phyloP scores from a whole-genome alignment of 2,888 invertebrate species.

The Zeuzera pyrina region DNA sequence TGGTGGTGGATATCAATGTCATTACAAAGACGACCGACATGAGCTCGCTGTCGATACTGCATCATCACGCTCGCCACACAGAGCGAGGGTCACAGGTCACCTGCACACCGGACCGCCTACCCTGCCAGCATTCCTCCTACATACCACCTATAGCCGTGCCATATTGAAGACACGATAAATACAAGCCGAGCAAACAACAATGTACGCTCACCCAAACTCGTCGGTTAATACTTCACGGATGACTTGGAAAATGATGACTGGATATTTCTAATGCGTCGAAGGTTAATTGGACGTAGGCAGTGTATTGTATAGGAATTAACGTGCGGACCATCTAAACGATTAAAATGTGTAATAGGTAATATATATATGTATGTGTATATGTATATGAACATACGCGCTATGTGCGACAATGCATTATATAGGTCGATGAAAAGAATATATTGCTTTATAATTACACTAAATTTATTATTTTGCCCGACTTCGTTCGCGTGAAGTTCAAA shows the following conservation, averaged over 20 bases:
- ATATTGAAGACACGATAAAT: conserved; percentile 13
- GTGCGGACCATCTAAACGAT: conserved; percentile 35
- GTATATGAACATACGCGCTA: too few relatives aligned
- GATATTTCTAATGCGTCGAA: conserved; percentile 59
- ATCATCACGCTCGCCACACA: conserved; percentile 47
- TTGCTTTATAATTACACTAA: not conserved
- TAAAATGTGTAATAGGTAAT: too few relatives aligned
- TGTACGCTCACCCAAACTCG: conserved; percentile 16
- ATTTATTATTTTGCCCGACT: too few relatives aligned
- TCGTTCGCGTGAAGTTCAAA: too few relatives aligned
- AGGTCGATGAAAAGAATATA: too few relatives aligned
- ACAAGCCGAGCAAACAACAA: conserved; percentile 13
- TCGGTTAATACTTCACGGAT: conserved; percentile 31
- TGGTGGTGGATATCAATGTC: too few relatives aligned
- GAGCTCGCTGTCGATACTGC: conserved; percentile 36
- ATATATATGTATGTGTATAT: too few relatives aligned
- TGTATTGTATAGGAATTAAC: conserved; percentile 59
- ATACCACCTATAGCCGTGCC: conserved; percentile 26
- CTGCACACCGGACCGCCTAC: conserved; percentile 48
- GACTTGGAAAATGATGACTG: conserved; percentile 56
- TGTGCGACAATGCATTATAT: too few relatives aligned
- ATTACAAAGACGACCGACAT: too few relatives aligned
- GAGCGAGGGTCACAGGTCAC: conserved; percentile 54
- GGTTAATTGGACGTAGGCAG: conserved; percentile 66
- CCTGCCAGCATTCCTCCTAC: conserved; percentile 39